phyloP scores from a whole-genome alignment of 2,797 vertebrate genomes.

The Brachyalestes nurse region DNA sequence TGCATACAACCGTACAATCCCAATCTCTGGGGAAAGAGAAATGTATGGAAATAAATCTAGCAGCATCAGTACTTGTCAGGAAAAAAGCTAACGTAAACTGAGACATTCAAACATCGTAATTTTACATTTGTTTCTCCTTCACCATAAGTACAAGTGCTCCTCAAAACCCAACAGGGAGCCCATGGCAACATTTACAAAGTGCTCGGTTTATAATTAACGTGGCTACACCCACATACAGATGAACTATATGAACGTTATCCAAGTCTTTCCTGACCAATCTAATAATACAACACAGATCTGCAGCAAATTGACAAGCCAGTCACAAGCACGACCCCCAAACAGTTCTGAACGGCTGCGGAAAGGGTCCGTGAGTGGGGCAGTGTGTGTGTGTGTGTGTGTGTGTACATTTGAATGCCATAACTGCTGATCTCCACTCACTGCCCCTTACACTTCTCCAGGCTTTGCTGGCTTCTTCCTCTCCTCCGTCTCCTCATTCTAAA shows the following conservation, averaged over 20 bases:
- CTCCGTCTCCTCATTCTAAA: conserved; percentile 1
- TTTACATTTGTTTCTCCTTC: neutral
- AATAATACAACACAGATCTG: conserved; percentile 8
- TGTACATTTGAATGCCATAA: neutral
- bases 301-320: neutral
- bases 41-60: neutral
- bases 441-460: conserved; percentile 30
- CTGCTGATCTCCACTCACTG: neutral
- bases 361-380: neutral
- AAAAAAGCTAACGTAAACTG: neutral
- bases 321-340: neutral
- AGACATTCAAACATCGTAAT: neutral
- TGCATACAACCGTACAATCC: neutral
- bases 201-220: neutral
- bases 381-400: neutral
- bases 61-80: neutral
- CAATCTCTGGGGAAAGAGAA: neutral
- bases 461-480: conserved; percentile 4
- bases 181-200: neutral
- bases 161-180: neutral
- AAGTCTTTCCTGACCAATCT: neutral
- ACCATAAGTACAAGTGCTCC: neutral
- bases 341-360: neutral
- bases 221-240: conserved; percentile 6
- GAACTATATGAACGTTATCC: neutral